These are phyloP conservation scores for Aethina tumida DNA, from an alignment of 1,140 invertebrate genomes.

Conservation along the genomic window DNA sequence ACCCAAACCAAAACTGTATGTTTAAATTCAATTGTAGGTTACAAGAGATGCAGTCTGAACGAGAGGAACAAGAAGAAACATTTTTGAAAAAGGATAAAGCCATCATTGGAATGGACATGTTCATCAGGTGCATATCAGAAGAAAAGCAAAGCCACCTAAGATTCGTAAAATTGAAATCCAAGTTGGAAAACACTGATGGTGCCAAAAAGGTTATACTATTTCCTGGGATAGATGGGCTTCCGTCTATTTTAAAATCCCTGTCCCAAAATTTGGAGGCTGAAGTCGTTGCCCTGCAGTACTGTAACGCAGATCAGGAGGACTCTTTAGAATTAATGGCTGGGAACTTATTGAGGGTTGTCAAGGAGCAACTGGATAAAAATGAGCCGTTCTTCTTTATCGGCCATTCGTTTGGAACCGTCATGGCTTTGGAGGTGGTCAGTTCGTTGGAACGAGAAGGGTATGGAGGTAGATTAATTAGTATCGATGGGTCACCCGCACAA, in stretches of 20 bases:
- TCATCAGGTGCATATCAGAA: constrained; percentile 12
- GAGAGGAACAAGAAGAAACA: too few relatives aligned
- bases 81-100: constrained; percentile 9
- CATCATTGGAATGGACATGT: constrained; percentile 13
- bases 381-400: constrained; percentile 38
- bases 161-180: constrained; percentile 1
- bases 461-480: constrained; percentile 41
- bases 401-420: constrained; percentile 51
- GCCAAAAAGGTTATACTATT: constrained; percentile 58
- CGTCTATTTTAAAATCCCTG: constrained; percentile 46
- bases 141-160: constrained; percentile 7
- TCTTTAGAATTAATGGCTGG: constrained; percentile 34
- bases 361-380: background rate
- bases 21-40: too few relatives aligned
- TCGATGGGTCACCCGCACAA: constrained; percentile 49
- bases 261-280: constrained; percentile 48
- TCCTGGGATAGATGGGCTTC: constrained; percentile 72
- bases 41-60: constrained; percentile 15
- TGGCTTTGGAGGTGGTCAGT: constrained; percentile 44
- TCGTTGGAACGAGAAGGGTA: constrained; percentile 46
- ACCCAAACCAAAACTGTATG: too few relatives aligned
- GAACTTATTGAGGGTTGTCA: background rate
- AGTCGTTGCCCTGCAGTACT: constrained; percentile 57
- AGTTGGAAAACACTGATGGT: constrained; percentile 2
- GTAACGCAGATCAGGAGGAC: constrained; percentile 33